Evolutionary conservation across 2,888 invertebrate species (phyloP), one percentile per base, ranked within the genome.

Genomic region (Nasonovia ribisnigri): DNA sequence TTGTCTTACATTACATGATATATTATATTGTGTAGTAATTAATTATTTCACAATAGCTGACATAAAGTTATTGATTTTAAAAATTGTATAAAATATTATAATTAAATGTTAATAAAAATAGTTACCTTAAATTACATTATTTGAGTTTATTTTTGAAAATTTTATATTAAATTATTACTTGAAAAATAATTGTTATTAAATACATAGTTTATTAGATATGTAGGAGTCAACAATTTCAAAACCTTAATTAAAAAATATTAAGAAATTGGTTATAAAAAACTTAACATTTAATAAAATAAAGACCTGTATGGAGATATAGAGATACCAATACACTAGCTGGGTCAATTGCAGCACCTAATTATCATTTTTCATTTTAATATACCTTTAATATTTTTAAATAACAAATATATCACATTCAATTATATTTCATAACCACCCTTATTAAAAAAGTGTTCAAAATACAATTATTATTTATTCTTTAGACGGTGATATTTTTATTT

Each of bases 401-500:
- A 77, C 20, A 77, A 77, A 36, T 77, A 77, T 36, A 36, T 77
- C 77, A 36, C 77, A 77, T 77, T 20, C 36, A 77, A 77, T 36
- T 77, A 77, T 77, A 51, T 51, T 36, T 88, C 29, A 51, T 88
- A 51, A 51, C 51, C 24, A 36, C 24, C 24, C 29, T 36, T 36
- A 20, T 48, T 36, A 77, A 77, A 36, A 36, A 67, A 16, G 84
- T 84, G 84, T 84, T 43, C 42, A 84, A 86, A 86, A 43, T 43
- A 3, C 24, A 86, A 86, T 29, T 84, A 11, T 84, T 43, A 84
- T 43, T 43, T 86, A 77, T 86, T 86, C 11, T 42, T 86, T 26
- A 86, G 26, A 29, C 84, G 43, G 29, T 43, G 84, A 86, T 26
- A 86, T 42, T 86, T 86, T 89, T 89, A 77, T 77, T 77, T 42